Evolutionary conservation across 1,140 invertebrate genomes (phyloP), one percentile per base, ranked within the genome.

Genomic region (Bicyclus anynana): DNA sequence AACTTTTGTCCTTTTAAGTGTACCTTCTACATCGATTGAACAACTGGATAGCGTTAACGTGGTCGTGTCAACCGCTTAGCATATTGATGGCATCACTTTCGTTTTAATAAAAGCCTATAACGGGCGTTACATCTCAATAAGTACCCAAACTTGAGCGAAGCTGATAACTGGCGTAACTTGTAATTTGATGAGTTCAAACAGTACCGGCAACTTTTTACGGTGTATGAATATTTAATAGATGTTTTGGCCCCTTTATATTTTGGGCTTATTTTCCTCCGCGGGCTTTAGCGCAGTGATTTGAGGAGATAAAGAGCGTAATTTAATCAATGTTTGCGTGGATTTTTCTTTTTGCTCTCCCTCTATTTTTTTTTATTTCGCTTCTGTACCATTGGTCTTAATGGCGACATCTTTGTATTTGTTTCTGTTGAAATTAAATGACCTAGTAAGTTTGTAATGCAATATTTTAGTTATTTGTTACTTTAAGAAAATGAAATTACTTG

Each of bases 221-320:
- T 65, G 67, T 68, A 79, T 77, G 74, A 79, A 79, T 77, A 77
- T 76, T 74, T 74, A 70, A 74, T 67, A 59, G 64, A 69, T 65
- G 62, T 67, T 80, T 75, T 74, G 74, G 65, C 73, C 59, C 58
- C 56, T 52, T 72, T 73, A 66, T 67, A 67, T 63, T 65, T 69
- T 71, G 59, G 59, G 69, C 64, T 74, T 73, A 67, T 68, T 68
- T 72, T 62, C 65, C 53, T 57, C 59, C 56, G 63, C 62, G 60
- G 68, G 64, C 60, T 62, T 70, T 54, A 62, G 61, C 63, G 35
- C 67, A 67, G 67, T 73, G 70, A 77, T 77, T 77, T 77, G 74
- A 78, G 65, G 55, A 72, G 69, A 72, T 74, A 74, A 74, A 74
- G 70, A 71, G 64, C 66, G 66, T 70, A 74, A 74, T 74, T 74